These are phyloP conservation scores for Dipus sagitta DNA, from an alignment of 2,797 vertebrate genomes.

Conservation along the genomic window DNA sequence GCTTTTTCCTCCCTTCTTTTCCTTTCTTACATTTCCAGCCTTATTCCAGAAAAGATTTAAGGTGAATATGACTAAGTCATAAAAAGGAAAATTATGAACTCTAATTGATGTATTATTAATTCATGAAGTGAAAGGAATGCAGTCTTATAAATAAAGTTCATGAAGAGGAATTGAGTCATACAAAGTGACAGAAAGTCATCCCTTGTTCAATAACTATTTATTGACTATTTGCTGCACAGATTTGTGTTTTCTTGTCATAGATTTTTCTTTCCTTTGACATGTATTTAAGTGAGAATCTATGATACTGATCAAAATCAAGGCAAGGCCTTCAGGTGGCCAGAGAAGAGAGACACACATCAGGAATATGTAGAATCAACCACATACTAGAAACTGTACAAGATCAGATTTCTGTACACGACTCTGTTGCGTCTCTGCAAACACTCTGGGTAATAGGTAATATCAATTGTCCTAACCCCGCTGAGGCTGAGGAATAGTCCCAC, in stretches of 20 bases:
- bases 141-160: slow-evolving; percentile 31
- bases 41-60: slow-evolving; percentile 14
- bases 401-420: not conserved
- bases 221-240: not conserved
- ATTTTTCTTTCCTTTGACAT: not conserved
- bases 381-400: not conserved
- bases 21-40: not conserved
- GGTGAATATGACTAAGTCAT: slow-evolving; percentile 19
- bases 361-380: not conserved
- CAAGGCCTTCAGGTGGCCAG: not conserved
- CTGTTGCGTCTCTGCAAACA: not conserved
- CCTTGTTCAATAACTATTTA: not conserved
- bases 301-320: slow-evolving; percentile 2
- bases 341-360: not conserved
- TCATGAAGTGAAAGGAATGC: slow-evolving; percentile 10
- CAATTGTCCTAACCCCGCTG: not conserved
- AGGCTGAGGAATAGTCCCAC: not conserved
- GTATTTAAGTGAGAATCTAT: slow-evolving; percentile 33
- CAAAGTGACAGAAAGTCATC: slow-evolving; percentile 13
- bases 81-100: slow-evolving; percentile 59
- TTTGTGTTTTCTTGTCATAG: not conserved
- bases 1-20: not conserved
- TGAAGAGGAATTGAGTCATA: slow-evolving; percentile 22
- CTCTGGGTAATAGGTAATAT: not conserved
- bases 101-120: slow-evolving; percentile 70